Base-by-base conservation (phyloP, 2,888 invertebrate species). In the Zygogramma bicolorata region DNA sequence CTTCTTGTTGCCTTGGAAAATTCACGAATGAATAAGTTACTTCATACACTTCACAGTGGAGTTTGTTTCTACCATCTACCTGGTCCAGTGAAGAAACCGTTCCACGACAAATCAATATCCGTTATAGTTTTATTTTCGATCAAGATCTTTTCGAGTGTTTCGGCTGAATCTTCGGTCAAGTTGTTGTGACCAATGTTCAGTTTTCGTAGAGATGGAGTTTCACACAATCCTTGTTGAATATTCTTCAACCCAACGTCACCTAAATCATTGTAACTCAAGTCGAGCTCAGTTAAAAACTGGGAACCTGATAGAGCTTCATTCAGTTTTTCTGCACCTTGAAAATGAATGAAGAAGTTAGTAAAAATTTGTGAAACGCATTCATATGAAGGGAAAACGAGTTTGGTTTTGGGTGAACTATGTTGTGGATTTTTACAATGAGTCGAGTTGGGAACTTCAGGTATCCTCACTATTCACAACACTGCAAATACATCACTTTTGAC, bases 31-130 rank as follows among this genome's bases (percentile, higher is more conserved):
- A 38, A 13, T 8, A 13, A 49, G 29, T 18, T 8, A n/a, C 20
- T n/a, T 31, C 57, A 59, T 38, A 20, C 22, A 20, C n/a, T 31
- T 46, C 4, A 3, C 1, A 15, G 1, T 15, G 15, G 15, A n/a
- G 1, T 42, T 65, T 60, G 15, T 34, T 15, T 60, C 69, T 67
- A 57, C 82, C 74, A 31, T 77, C 80, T 79, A 86, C 88, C 84
- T 84, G 84, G 75, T 13, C 72, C 80, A 68, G 87, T 82, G 62
- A 85, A 86, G 27, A 91, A 85, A 49, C 86, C 86, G 81, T 91
- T 91, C 89, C 90, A 89, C 0, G 89, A 87, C 58, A 91, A 84
- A 82, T 90, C 87, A 13, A 91, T 77, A 34, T 85, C 81, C 74
- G 87, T 84, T n/a, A 91, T 77, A 1, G 81, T 81, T 27, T 83